Percentiles rank a stretch among this genome's conserved stretches.
phyloP scores from a whole-genome alignment of 2,888 invertebrate genomes.

The Tenthredo notha region DNA sequence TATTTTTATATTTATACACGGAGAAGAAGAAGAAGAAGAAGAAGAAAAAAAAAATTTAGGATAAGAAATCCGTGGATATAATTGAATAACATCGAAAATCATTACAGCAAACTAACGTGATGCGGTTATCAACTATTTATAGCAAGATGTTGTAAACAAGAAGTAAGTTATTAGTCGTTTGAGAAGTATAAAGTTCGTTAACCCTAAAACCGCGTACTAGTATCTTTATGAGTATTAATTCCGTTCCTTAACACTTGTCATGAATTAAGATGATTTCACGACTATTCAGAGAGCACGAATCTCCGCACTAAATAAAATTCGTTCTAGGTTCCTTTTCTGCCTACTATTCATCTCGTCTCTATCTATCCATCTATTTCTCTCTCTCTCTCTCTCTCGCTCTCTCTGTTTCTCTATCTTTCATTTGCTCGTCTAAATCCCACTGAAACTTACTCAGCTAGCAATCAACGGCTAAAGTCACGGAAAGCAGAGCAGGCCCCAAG shows the following conservation, averaged over 20 bases:
- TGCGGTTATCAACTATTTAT: conserved; percentile 29
- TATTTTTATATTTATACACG: not conserved
- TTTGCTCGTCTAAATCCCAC: conserved; percentile 40
- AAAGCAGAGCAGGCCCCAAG: conserved; percentile 22
- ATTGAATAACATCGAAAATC: conserved; percentile 18
- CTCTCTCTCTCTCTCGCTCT: not conserved
- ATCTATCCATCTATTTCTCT: not conserved
- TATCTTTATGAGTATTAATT: conserved; percentile 36
- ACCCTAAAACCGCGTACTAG: conserved; percentile 6
- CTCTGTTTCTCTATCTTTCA: not conserved
- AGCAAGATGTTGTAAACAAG: conserved; percentile 30
- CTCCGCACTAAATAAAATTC: conserved; percentile 24
- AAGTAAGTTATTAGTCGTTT: conserved; percentile 35
- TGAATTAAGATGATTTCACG: conserved; percentile 52
- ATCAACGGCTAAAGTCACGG: conserved; percentile 33
- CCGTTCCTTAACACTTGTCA: conserved; percentile 17
- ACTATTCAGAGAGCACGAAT: conserved; percentile 34
- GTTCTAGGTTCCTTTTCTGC: conserved; percentile 11
- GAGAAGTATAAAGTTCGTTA: conserved; percentile 34
- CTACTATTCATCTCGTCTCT: not conserved
- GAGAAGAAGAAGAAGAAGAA: too few species aligned
- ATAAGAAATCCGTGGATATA: not conserved
- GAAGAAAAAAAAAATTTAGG: not conserved
- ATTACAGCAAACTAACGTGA: not conserved
- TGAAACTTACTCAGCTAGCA: conserved; percentile 35